Percentiles rank a stretch among this genome's conserved stretches.
phyloP scores from a whole-genome alignment of 2,113 vertebrate species.

The Eolophus roseicapilla region DNA sequence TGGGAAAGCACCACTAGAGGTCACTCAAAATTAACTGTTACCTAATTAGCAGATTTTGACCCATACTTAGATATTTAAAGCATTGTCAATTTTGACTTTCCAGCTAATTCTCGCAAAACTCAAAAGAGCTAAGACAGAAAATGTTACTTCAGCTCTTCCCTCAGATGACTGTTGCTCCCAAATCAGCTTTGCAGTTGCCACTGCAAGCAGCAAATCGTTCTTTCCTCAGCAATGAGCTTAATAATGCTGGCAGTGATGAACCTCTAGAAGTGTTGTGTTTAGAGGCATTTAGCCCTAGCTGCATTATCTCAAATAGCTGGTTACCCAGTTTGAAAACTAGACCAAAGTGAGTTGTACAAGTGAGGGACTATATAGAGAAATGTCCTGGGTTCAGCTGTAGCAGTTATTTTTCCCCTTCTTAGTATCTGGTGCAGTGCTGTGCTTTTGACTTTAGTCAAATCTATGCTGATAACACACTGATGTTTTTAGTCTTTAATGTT shows the following conservation, averaged over 20 bases:
- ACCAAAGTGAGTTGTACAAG: neutral
- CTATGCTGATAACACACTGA: neutral
- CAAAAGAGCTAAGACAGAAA: neutral
- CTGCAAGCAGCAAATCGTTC: neutral
- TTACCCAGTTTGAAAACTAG: neutral
- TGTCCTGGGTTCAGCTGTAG: neutral
- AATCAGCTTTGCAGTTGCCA: neutral
- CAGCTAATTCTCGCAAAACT: neutral
- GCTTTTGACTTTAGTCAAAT: neutral
- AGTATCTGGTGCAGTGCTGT: neutral
- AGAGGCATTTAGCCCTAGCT: neutral
- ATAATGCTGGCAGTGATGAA: neutral
- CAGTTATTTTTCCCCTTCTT: neutral
- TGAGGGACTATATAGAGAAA: neutral
- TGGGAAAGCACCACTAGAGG: constrained; percentile 52
- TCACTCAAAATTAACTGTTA: constrained; percentile 57
- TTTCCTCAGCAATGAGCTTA: neutral
- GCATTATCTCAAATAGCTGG: neutral
- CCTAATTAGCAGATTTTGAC: constrained; percentile 20
- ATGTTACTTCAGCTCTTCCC: neutral
- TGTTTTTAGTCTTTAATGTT: neutral
- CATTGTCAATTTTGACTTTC: neutral
- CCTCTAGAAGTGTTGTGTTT: neutral
- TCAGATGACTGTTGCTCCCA: neutral
- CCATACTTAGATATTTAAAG: neutral